phyloP scores from a whole-genome alignment of 2,113 vertebrate species.

The Siniperca knerii region DNA sequence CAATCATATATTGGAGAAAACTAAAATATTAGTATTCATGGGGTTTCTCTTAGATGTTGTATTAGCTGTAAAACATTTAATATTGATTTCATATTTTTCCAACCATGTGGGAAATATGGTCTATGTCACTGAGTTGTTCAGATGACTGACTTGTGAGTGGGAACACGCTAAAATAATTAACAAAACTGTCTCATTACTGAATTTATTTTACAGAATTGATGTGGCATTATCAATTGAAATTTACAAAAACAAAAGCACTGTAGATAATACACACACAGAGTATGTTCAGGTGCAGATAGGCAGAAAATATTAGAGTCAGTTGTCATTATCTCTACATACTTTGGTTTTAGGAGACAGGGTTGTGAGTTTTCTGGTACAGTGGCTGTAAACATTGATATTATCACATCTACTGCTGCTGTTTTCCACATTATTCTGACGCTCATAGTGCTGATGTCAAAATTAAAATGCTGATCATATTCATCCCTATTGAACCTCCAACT shows the following conservation, averaged over 20 bases:
- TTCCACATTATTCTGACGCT: constrained; percentile 42
- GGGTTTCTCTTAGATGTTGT: background rate
- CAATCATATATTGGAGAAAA: background rate
- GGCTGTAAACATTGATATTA: constrained; percentile 27
- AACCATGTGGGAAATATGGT: background rate
- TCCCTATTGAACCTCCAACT: constrained; percentile 45
- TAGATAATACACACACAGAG: background rate
- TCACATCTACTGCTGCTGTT: constrained; percentile 30
- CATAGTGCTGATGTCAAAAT: constrained; percentile 45
- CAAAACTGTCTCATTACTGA: background rate
- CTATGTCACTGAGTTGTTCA: background rate
- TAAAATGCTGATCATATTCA: constrained; percentile 69
- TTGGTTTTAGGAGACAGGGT: constrained; percentile 16
- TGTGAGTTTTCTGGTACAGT: constrained; percentile 22
- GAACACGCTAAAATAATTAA: background rate
- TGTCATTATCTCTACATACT: constrained; percentile 28
- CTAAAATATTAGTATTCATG: background rate
- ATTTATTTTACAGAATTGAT: background rate
- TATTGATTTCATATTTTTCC: background rate
- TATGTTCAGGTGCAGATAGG: constrained; percentile 2
- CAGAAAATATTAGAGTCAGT: background rate
- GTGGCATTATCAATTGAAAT: background rate
- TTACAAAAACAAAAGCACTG: background rate
- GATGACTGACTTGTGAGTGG: background rate
- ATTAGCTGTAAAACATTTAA: background rate